These are phyloP conservation scores for Conops quadrifasciatus DNA, from an alignment of 2,888 invertebrate species.

Conservation along the genomic window DNA sequence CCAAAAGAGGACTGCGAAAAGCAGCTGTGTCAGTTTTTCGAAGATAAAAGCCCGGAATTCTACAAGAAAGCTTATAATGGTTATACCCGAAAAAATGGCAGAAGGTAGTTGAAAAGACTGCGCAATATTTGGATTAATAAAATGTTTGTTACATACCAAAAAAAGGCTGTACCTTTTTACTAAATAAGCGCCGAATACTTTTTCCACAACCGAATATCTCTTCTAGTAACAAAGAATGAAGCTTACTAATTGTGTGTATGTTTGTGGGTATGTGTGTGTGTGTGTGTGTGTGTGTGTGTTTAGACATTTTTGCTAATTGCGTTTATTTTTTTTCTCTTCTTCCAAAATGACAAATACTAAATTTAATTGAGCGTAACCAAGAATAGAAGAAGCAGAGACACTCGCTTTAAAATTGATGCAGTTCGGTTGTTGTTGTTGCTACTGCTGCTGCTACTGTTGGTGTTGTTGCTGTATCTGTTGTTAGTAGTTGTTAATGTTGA, in stretches of 20 bases:
- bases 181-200: too few species aligned
- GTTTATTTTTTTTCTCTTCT: slow-evolving; percentile 1
- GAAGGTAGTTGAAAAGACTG: too few species aligned
- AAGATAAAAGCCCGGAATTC: too few species aligned
- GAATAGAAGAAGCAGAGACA: slow-evolving; percentile 27
- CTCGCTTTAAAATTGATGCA: slow-evolving; percentile 13
- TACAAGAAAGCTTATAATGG: too few species aligned
- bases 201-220: too few species aligned
- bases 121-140: too few species aligned
- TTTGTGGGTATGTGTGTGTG: background rate
- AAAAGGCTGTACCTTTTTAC: too few species aligned
- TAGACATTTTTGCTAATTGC: slow-evolving; percentile 31
- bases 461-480: background rate
- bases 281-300: slow-evolving; percentile 6
- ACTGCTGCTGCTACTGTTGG: background rate
- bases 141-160: too few species aligned
- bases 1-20: too few species aligned
- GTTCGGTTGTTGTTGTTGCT: background rate
- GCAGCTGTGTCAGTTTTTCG: too few species aligned
- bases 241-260: background rate
- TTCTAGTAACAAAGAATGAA: too few species aligned
- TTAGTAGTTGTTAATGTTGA: slow-evolving; percentile 8
- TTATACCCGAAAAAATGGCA: too few species aligned
- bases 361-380: slow-evolving; percentile 60
- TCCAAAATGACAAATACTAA: slow-evolving; percentile 51